Percentiles rank a stretch among this genome's conserved stretches.
Evolutionary conservation across 2,888 invertebrate species (phyloP).

Genomic region (Lycophotia porphyrea): DNA sequence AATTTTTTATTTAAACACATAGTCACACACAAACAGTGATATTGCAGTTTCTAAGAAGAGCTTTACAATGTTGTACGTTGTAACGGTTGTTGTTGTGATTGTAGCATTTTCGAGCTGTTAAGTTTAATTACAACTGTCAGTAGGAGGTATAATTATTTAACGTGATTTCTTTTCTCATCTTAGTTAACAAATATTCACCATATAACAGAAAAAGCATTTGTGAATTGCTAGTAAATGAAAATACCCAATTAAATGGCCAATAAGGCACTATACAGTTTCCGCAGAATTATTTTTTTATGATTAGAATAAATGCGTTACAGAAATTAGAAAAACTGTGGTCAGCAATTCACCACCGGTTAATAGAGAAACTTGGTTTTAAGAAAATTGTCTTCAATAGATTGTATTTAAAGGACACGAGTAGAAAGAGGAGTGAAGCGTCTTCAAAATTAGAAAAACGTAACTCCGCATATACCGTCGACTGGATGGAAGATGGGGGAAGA

Average conservation of each 20-base stretch:
- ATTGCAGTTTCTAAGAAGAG: constrained; percentile 41
- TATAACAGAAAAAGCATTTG: not conserved
- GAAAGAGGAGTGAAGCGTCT: not conserved
- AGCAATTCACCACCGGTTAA: not conserved
- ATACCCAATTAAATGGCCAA: not conserved
- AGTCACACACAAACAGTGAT: constrained; percentile 48
- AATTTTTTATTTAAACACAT: constrained; percentile 67
- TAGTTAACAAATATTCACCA: not conserved
- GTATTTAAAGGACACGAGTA: not conserved
- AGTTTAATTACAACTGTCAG: not conserved
- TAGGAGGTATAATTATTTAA: not conserved
- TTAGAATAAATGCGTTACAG: not conserved
- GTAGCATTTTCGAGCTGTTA: not conserved
- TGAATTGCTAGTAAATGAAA: not conserved
- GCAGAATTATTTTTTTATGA: not conserved
- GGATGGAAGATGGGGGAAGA: too few relatives aligned
- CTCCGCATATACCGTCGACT: too few relatives aligned
- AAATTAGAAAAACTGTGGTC: not conserved
- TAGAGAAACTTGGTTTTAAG: too few relatives aligned
- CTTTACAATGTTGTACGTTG: constrained; percentile 2
- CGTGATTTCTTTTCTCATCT: not conserved
- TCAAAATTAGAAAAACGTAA: not conserved
- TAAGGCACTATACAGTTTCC: too few relatives aligned
- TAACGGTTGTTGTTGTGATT: constrained; percentile 22
- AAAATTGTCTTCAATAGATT: not conserved